These are phyloP conservation scores for Chloropsis cyanopogon DNA, from an alignment of 2,113 vertebrate species.

Conservation along the genomic window DNA sequence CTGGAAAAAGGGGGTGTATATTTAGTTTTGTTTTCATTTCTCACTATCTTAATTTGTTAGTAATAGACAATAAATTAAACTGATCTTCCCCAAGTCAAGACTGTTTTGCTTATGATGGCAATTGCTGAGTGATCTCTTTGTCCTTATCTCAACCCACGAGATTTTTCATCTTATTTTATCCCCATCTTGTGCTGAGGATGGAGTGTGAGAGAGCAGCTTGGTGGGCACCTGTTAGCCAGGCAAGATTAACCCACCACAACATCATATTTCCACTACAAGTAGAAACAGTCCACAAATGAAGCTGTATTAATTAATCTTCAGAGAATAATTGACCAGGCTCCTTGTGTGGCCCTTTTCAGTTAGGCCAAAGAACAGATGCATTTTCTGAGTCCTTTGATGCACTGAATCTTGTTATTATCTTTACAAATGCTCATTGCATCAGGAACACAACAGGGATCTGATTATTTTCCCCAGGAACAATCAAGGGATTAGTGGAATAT, in stretches of 20 bases:
- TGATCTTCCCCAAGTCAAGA: background rate
- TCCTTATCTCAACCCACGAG: background rate
- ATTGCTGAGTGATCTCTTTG: background rate
- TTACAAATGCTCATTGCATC: constrained; percentile 69
- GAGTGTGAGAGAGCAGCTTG: fast-evolving
- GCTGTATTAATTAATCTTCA: constrained; percentile 52
- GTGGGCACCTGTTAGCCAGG: background rate
- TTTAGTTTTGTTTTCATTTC: background rate
- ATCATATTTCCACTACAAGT: constrained; percentile 33
- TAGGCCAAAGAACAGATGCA: constrained; percentile 66
- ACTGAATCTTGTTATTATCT: constrained; percentile 66
- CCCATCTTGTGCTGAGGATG: background rate
- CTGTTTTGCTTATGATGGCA: background rate
- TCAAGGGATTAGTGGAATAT: constrained; percentile 84
- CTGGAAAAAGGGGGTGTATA: background rate
- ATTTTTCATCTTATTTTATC: background rate
- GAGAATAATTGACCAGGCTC: constrained; percentile 19
- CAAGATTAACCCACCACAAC: background rate
- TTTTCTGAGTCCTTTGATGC: constrained; percentile 56
- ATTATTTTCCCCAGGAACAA: constrained; percentile 72
- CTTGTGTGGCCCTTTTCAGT: constrained; percentile 28
- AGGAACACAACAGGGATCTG: constrained; percentile 65
- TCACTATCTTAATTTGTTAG: background rate
- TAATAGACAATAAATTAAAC: background rate
- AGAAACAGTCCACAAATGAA: constrained; percentile 46